Evolutionary conservation across 2,888 invertebrate genomes (phyloP).

Genomic region (Pseudococcus jackbeardsleyi): DNA sequence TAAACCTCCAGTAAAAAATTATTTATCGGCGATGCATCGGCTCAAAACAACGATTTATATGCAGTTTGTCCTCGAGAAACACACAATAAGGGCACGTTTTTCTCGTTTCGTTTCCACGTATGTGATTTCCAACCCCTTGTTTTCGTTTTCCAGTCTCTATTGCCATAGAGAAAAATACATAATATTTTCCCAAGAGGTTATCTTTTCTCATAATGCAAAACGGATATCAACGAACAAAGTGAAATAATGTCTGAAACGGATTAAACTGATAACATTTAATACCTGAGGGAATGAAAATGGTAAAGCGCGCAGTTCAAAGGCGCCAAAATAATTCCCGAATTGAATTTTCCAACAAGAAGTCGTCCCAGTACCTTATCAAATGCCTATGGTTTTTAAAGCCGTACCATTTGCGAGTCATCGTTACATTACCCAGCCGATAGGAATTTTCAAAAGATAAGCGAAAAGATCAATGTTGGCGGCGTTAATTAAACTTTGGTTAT

Average conservation of each 20-base stretch:
- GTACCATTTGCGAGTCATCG: neutral
- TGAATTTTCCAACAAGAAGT: conserved; percentile 47
- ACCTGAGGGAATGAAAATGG: conserved; percentile 50
- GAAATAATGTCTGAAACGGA: conserved; percentile 53
- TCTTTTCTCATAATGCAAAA: conserved; percentile 39
- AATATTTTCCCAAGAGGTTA: conserved; percentile 51
- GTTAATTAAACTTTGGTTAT: conserved; percentile 35
- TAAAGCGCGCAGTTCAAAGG: conserved; percentile 45
- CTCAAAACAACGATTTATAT: conserved; percentile 13
- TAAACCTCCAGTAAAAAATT: conserved; percentile 38
- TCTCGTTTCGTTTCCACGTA: neutral
- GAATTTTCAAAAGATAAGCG: conserved; percentile 13
- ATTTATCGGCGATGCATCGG: neutral
- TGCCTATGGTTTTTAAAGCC: conserved; percentile 1
- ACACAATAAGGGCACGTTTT: conserved; percentile 1
- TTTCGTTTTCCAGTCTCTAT: neutral
- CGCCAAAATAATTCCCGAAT: conserved; percentile 52
- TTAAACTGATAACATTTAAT: conserved; percentile 55
- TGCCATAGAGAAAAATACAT: conserved; percentile 45
- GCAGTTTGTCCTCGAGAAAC: conserved; percentile 5
- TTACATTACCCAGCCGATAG: neutral
- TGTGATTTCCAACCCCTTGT: conserved; percentile 15
- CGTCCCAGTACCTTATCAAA: conserved; percentile 30
- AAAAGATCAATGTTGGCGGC: conserved; percentile 1
- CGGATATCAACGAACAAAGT: conserved; percentile 52